Conservation (phyloP, 1,140 invertebrate species). For the Sycophaga agraensis region DNA sequence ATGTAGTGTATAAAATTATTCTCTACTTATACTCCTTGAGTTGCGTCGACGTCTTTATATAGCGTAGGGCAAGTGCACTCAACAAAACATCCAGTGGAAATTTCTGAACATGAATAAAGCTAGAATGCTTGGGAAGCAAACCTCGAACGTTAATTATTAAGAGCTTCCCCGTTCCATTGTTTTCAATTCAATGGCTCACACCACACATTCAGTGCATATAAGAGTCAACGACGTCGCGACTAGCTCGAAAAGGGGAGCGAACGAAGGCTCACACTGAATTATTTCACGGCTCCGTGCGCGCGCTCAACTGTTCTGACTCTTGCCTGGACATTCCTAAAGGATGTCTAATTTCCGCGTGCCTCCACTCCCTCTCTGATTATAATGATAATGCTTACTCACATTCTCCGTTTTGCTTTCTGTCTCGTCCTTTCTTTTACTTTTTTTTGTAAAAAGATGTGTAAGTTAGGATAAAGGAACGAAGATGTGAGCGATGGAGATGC, state of each 20-base stretch:
- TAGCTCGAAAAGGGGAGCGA: neutral
- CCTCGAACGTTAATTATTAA: neutral
- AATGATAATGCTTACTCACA: neutral
- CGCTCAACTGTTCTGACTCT: neutral
- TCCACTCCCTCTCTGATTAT: neutral
- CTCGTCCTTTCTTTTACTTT: neutral
- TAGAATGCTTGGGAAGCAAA: neutral
- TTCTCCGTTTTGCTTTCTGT: neutral
- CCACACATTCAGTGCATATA: too few relatives aligned
- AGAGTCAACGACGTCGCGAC: neutral
- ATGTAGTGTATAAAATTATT: too few relatives aligned
- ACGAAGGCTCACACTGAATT: conserved; percentile 5
- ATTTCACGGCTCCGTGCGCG: conserved; percentile 18
- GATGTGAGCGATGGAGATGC: too few relatives aligned
- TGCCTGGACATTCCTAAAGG: conserved; percentile 16
- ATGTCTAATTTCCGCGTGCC: conserved; percentile 20
- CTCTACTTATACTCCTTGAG: too few relatives aligned
- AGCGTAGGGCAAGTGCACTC: too few relatives aligned
- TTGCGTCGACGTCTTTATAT: too few relatives aligned
- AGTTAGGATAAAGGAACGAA: too few relatives aligned
- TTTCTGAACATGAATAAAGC: neutral
- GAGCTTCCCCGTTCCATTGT: neutral
- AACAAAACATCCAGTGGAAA: too few relatives aligned
- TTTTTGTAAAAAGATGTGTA: too few relatives aligned
- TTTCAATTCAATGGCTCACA: conserved; percentile 23